Percentiles rank a stretch among this genome's conserved stretches.
Evolutionary conservation across 2,888 invertebrate genomes (phyloP).

Genomic region (Siphonodentalium dalli): DNA sequence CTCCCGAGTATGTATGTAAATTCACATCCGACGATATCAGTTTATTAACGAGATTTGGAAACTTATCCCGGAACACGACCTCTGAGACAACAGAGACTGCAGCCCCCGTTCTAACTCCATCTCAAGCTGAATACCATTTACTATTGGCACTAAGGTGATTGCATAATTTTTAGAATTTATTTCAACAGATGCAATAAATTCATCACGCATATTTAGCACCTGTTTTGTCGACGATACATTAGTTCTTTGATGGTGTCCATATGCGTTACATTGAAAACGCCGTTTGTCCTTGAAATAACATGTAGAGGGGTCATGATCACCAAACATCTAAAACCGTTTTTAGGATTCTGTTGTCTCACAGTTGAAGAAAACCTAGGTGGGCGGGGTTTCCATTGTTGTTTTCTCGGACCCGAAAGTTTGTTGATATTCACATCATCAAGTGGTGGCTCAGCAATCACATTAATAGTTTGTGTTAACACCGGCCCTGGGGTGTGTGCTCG

Average conservation of each 20-base stretch:
- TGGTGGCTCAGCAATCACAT: too few species aligned
- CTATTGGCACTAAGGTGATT: neutral
- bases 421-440: too few species aligned
- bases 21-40: neutral
- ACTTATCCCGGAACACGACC: slow-evolving; percentile 6
- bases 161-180: neutral
- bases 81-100: slow-evolving; percentile 26
- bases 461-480: too few species aligned
- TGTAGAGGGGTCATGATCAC: neutral
- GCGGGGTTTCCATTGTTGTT: neutral
- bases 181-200: neutral
- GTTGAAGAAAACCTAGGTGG: neutral
- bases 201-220: neutral
- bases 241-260: slow-evolving; percentile 4
- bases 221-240: slow-evolving; percentile 1
- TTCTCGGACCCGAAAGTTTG: too few species aligned
- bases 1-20: slow-evolving; percentile 3
- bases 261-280: slow-evolving; percentile 4
- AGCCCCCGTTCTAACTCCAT: slow-evolving; percentile 26
- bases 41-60: neutral
- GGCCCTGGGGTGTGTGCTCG: neutral
- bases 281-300: slow-evolving; percentile 11
- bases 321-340: slow-evolving; percentile 5
- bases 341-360: neutral
- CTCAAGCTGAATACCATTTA: neutral